phyloP scores from a whole-genome alignment of 1,140 invertebrate genomes.

The Trypoxylus dichotomus region DNA sequence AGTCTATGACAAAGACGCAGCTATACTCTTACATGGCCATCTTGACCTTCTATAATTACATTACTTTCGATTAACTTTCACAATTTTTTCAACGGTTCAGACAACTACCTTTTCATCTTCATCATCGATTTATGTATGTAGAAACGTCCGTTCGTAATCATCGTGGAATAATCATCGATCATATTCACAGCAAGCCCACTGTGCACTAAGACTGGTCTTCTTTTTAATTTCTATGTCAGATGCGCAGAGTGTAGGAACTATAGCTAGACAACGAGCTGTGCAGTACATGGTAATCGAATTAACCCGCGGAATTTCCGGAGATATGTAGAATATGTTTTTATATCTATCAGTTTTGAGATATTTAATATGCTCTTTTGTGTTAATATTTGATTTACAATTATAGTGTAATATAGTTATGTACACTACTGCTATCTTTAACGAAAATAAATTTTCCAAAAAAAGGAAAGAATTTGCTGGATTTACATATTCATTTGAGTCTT shows the following conservation, averaged over 20 bases:
- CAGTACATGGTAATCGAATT: no score
- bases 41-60: background rate
- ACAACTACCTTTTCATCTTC: background rate
- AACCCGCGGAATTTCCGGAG: background rate
- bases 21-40: background rate
- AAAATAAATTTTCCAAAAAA: no score
- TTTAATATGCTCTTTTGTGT: no score
- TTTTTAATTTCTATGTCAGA: background rate
- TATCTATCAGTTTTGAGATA: no score
- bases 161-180: background rate
- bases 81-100: background rate
- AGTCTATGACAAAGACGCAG: background rate
- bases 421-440: background rate
- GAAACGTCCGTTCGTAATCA: background rate
- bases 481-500: no score
- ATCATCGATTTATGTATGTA: background rate
- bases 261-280: background rate
- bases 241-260: background rate
- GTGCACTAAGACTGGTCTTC: background rate
- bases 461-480: no score
- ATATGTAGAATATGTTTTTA: background rate
- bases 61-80: slow-evolving; percentile 23
- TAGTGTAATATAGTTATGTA: no score
- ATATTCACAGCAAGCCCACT: no score
- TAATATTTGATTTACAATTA: no score